phyloP scores from a whole-genome alignment of 1,140 invertebrate genomes.

The Eufriesea mexicana region DNA sequence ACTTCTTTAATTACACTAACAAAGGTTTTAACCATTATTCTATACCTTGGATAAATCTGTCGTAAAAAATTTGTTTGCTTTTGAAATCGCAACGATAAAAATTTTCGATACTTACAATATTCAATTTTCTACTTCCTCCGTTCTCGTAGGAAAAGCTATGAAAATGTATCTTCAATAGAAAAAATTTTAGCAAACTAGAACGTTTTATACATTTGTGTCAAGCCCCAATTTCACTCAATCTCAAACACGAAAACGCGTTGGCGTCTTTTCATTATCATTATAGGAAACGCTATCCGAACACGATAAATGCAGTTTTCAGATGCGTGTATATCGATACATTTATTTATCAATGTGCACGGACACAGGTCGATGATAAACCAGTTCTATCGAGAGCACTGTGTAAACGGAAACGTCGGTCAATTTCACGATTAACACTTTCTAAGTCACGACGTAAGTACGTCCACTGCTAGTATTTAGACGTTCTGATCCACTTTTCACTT shows the following conservation, averaged over 20 bases:
- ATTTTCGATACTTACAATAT: background rate
- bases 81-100: background rate
- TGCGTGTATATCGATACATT: background rate
- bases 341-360: background rate
- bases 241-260: background rate
- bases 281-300: background rate
- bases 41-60: too few relatives aligned
- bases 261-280: constrained; percentile 3
- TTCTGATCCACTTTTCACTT: constrained; percentile 49
- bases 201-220: background rate
- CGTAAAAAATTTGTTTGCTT: background rate
- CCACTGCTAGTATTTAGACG: constrained; percentile 31
- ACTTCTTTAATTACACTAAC: background rate
- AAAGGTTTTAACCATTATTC: background rate
- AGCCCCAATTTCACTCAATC: constrained; percentile 8
- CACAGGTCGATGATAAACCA: background rate
- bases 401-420: constrained; percentile 37
- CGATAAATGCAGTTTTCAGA: background rate
- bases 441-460: constrained; percentile 1
- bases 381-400: background rate
- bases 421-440: constrained; percentile 50
- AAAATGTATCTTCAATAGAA: background rate
- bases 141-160: background rate
- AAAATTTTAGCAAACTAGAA: background rate
- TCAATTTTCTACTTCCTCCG: background rate